Evolutionary conservation across 2,888 invertebrate species (phyloP).

Genomic region (Cremastinae sp.): DNA sequence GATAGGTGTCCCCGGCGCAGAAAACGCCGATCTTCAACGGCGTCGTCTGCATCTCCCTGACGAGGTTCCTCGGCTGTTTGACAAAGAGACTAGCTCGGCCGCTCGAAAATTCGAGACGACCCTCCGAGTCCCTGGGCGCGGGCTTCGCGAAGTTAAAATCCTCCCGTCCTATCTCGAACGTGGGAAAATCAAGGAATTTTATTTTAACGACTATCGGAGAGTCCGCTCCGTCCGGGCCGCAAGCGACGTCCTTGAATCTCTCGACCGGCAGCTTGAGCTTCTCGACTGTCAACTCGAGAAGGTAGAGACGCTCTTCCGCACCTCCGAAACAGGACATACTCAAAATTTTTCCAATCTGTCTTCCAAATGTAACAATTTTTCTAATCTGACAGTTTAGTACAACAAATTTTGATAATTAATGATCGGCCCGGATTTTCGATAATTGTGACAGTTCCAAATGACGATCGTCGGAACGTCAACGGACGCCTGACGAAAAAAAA

Average conservation of each 20-base stretch:
- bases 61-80: constrained; percentile 72
- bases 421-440: constrained; percentile 19
- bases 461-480: constrained; percentile 48
- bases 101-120: constrained; percentile 68
- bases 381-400: background rate
- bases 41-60: constrained; percentile 69
- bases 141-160: constrained; percentile 70
- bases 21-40: constrained; percentile 74
- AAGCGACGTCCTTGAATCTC: constrained; percentile 67
- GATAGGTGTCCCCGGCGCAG: constrained; percentile 74
- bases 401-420: constrained; percentile 40
- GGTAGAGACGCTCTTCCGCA: constrained; percentile 73
- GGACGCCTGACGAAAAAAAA: background rate
- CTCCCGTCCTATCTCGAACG: constrained; percentile 72
- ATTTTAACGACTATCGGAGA: constrained; percentile 72
- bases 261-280: constrained; percentile 69
- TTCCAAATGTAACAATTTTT: background rate
- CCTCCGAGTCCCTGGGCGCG: constrained; percentile 45
- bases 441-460: constrained; percentile 58
- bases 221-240: constrained; percentile 65
- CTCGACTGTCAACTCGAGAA: constrained; percentile 73
- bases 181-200: constrained; percentile 76
- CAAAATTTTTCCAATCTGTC: constrained; percentile 1
- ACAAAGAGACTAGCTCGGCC: constrained; percentile 76
- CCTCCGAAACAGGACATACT: constrained; percentile 77